These are phyloP conservation scores for Hymenopus coronatus DNA, from an alignment of 2,888 invertebrate genomes.

Conservation along the genomic window DNA sequence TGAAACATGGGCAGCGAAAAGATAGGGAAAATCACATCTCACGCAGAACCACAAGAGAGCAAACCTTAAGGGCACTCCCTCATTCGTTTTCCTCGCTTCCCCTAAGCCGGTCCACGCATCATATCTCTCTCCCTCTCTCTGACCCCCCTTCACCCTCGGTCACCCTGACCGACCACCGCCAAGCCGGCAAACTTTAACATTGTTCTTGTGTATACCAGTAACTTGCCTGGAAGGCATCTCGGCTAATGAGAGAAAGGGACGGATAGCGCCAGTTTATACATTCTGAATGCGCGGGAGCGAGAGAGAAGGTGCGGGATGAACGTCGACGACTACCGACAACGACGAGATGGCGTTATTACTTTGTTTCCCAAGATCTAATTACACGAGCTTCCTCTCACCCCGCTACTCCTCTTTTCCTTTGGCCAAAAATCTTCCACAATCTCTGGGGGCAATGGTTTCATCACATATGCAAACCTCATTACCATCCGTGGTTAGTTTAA, in stretches of 20 bases:
- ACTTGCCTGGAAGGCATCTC: neutral
- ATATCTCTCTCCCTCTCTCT: neutral
- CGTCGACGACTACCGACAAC: neutral
- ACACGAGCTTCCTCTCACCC: conserved; percentile 6
- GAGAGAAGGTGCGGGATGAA: neutral
- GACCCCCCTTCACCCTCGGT: neutral
- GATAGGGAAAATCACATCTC: neutral
- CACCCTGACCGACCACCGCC: neutral
- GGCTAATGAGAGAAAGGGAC: conserved; percentile 10
- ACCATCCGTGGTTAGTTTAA: neutral
- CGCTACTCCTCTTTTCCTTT: neutral
- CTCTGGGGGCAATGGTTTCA: neutral
- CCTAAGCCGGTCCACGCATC: neutral
- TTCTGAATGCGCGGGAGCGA: neutral
- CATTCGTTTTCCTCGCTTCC: neutral
- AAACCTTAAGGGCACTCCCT: neutral
- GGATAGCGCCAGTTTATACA: neutral
- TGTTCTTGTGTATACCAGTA: conserved; percentile 7
- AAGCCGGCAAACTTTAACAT: conserved; percentile 3
- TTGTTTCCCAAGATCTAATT: conserved; percentile 21
- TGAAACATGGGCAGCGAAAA: neutral
- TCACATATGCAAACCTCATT: neutral
- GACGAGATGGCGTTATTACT: conserved; percentile 14
- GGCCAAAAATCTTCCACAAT: neutral
- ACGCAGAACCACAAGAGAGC: neutral